These are phyloP conservation scores for Whitmania pigra DNA, from an alignment of 1,140 invertebrate species.

Conservation along the genomic window DNA sequence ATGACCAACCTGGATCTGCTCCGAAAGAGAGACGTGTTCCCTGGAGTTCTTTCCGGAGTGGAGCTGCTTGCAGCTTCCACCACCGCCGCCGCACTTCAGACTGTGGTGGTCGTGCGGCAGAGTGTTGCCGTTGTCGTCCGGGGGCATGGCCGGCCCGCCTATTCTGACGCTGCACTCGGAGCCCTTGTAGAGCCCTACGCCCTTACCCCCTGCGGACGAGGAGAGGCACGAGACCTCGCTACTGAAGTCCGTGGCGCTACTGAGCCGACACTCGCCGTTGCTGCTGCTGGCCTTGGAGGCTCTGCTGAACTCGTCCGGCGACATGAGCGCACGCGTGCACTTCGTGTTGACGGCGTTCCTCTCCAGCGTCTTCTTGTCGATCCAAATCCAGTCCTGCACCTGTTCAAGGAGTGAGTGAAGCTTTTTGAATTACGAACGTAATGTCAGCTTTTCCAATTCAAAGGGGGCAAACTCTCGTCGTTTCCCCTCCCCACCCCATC, in stretches of 20 bases:
- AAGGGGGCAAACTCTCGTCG: no score
- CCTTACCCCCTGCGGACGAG: neutral
- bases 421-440: no score
- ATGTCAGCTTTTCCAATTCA: no score
- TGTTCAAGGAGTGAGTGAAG: neutral
- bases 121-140: neutral
- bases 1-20: neutral
- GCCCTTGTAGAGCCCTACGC: constrained; percentile 1
- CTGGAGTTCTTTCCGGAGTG: no score
- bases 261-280: neutral
- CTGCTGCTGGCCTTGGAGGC: constrained; percentile 5
- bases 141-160: neutral
- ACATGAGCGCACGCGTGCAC: constrained; percentile 2
- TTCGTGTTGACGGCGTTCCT: constrained; percentile 4
- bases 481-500: no score
- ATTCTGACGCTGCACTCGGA: constrained; percentile 15
- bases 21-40: no score
- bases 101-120: neutral
- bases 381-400: constrained; percentile 11
- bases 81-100: neutral
- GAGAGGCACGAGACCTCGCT: neutral
- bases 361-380: constrained; percentile 8
- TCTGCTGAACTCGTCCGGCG: constrained; percentile 1
- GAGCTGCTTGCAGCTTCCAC: neutral
- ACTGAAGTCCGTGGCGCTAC: constrained; percentile 6